These are phyloP conservation scores for Telmatochromis brachygnathus DNA, from an alignment of 2,113 vertebrate genomes.

Conservation along the genomic window DNA sequence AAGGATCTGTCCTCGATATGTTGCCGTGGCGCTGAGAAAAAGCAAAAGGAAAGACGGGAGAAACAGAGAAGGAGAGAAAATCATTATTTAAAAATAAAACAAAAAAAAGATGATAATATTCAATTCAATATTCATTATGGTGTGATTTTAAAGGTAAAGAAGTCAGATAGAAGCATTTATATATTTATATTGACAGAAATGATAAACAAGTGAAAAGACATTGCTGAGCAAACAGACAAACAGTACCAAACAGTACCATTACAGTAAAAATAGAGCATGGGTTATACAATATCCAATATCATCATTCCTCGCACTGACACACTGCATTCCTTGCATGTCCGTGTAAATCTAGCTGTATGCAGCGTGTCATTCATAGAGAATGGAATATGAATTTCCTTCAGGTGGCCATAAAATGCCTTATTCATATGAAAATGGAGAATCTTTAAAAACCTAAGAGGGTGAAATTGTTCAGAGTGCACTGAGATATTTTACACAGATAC, in stretches of 20 bases:
- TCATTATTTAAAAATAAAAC: neutral
- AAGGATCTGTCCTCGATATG: slow-evolving; percentile 92
- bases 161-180: neutral
- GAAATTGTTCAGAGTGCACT: slow-evolving; percentile 1
- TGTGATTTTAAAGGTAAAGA: neutral
- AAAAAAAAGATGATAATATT: neutral
- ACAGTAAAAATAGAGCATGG: neutral
- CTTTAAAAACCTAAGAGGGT: slow-evolving; percentile 18
- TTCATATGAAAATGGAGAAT: slow-evolving; percentile 34
- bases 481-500: slow-evolving; percentile 22
- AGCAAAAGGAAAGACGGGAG: neutral
- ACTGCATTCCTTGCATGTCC: neutral
- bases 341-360: neutral
- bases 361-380: neutral
- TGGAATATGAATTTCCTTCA: slow-evolving; percentile 15
- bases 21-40: slow-evolving; percentile 87
- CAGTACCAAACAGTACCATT: neutral
- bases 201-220: neutral
- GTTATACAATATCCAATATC: neutral
- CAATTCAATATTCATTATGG: neutral
- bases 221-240: neutral
- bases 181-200: neutral
- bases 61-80: neutral
- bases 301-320: neutral
- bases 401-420: slow-evolving; percentile 25